Conservation (phyloP, 2,797 vertebrate genomes). For the Characodon lateralis region DNA sequence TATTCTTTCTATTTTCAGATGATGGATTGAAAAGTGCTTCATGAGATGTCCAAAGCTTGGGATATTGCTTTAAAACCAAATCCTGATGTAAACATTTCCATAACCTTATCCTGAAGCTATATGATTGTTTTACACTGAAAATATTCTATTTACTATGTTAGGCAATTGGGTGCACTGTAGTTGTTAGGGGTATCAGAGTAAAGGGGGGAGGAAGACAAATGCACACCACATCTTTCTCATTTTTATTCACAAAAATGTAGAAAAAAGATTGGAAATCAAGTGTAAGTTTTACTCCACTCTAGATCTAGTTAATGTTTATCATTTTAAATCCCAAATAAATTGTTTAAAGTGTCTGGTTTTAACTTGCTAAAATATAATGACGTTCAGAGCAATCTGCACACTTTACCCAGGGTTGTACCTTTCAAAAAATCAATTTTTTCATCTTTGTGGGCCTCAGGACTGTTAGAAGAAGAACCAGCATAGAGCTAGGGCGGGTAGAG, state of each 20-base stretch:
- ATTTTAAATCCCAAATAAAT: not conserved
- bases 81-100: not conserved
- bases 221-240: not conserved
- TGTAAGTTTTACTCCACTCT: not conserved
- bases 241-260: not conserved
- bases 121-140: not conserved
- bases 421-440: slow-evolving; percentile 47
- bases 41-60: not conserved
- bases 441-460: slow-evolving; percentile 42
- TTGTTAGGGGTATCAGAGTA: not conserved
- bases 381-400: not conserved
- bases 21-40: not conserved
- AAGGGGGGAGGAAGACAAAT: not conserved
- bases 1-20: not conserved
- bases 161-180: not conserved
- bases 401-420: not conserved
- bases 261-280: not conserved
- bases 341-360: not conserved
- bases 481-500: slow-evolving; percentile 43
- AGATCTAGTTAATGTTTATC: not conserved
- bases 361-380: not conserved
- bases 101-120: not conserved
- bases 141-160: not conserved
- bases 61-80: not conserved
- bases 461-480: slow-evolving; percentile 47